phyloP scores from a whole-genome alignment of 2,797 vertebrate species.

The Percopsis omiscomaycus region DNA sequence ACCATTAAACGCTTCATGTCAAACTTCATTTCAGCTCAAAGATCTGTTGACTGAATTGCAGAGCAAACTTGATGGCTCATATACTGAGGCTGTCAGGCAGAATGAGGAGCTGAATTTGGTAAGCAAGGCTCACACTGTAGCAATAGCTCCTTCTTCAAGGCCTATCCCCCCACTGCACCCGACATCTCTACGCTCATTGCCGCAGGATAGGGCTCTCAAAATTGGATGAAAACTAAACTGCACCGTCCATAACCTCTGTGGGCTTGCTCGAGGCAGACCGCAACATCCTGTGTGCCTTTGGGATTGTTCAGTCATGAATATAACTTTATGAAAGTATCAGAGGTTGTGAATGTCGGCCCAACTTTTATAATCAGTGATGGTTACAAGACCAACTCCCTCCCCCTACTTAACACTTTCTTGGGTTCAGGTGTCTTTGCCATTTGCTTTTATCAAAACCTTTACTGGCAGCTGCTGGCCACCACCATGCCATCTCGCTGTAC shows the following conservation, averaged over 20 bases:
- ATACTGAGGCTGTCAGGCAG: slow-evolving; percentile 98
- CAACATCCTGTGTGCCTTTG: not conserved
- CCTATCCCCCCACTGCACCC: slow-evolving; percentile 25
- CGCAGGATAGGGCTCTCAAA: slow-evolving; percentile 18
- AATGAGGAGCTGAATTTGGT: slow-evolving; percentile 99
- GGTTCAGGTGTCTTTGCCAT: not conserved
- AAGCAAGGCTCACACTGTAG: slow-evolving; percentile 75
- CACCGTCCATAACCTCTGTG: slow-evolving; percentile 45
- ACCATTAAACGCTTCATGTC: slow-evolving; percentile 75
- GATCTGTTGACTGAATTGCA: slow-evolving; percentile 99
- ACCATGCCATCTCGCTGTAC: not conserved
- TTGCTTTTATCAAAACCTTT: slow-evolving; percentile 31
- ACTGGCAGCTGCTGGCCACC: slow-evolving; percentile 22
- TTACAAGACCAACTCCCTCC: slow-evolving; percentile 41
- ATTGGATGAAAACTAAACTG: slow-evolving; percentile 28
- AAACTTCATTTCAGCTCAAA: slow-evolving; percentile 99
- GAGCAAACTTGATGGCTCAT: slow-evolving; percentile 98
- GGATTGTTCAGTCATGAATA: no score
- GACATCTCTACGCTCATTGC: slow-evolving; percentile 23
- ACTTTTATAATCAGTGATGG: slow-evolving; percentile 12
- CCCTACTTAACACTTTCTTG: slow-evolving; percentile 18
- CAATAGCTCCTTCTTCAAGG: slow-evolving; percentile 45
- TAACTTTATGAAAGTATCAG: no score
- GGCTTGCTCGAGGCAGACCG: not conserved
- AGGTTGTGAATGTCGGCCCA: slow-evolving; percentile 52